Evolutionary conservation across 2,113 vertebrate species (phyloP).

Genomic region (Tautogolabrus adspersus): DNA sequence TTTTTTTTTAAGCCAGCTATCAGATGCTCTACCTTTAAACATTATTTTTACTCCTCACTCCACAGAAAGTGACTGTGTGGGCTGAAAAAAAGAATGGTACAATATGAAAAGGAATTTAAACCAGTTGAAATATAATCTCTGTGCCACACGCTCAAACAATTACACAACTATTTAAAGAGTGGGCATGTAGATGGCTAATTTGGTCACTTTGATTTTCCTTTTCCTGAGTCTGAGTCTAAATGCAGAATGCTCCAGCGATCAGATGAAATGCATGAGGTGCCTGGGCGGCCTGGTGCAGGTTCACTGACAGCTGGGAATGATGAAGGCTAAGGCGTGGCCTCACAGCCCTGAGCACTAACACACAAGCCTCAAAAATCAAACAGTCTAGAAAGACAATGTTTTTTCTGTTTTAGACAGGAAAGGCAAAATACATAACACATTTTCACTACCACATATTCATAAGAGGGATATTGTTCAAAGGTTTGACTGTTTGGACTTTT

Average conservation of each 20-base stretch:
- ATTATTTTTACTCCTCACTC: constrained; percentile 7
- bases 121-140: constrained; percentile 51
- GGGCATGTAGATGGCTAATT: constrained; percentile 63
- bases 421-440: not conserved
- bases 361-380: constrained; percentile 25
- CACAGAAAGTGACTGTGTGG: not conserved
- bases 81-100: constrained; percentile 8
- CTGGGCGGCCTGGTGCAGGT: constrained; percentile 42
- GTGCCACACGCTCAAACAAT: constrained; percentile 71
- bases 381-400: not conserved
- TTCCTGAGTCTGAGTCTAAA: constrained; percentile 73
- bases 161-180: constrained; percentile 70
- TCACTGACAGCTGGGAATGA: constrained; percentile 70
- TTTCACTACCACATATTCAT: constrained; percentile 1
- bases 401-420: constrained; percentile 10
- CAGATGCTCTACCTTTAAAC: constrained; percentile 12
- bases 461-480: constrained; percentile 22
- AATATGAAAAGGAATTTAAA: constrained; percentile 48
- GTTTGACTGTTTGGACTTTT: constrained; percentile 43
- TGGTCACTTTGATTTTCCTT: constrained; percentile 68
- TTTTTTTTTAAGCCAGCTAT: not conserved
- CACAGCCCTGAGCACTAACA: constrained; percentile 13
- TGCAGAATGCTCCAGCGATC: constrained; percentile 64
- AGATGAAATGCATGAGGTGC: constrained; percentile 64
- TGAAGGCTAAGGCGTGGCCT: constrained; percentile 60